Base-by-base conservation (phyloP, 2,797 vertebrate genomes). In the Enteromius paludinosus region DNA sequence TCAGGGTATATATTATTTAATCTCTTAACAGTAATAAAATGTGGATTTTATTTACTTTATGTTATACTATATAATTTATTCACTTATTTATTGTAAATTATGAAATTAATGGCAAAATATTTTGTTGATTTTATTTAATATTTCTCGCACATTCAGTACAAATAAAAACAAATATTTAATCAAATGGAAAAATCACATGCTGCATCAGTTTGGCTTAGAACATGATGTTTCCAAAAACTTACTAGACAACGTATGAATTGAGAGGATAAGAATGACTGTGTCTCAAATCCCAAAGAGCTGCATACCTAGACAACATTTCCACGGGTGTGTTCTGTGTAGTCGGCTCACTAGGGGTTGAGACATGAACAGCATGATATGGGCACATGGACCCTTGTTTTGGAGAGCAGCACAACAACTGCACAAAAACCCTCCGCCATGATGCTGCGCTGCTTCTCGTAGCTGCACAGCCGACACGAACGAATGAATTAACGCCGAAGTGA, bases 361-460 rank as follows among this genome's bases (percentile, higher is more conserved):
- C 43, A 59, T 49, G n/a, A 56, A 5, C 23, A 23, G 49, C 49
- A 17, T 20, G 25, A 49, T 14, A 43, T 30, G 35, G 52, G 65
- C 72, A 71, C 82, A 64, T 78, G 75, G 75, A 79, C 82, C 81
- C 88, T 59, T 84, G 90, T 89, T 89, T 89, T 88, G 73, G 30
- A 70, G 12, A 82, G 62, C 47, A 23, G 56, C 61, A 85, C 78
- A 75, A 86, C 86, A 65, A 33, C 62, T 38, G 47, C 30, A 79
- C 43, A 79, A 79, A 92, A 82, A 74, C 87, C 90, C 86, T 94
- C 94, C 96, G 96, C 96, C 96, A 97, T 97, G 94, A 95, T 94
- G 93, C 91, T 93, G 94, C 92, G 94, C 93, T 94, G 93, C 93
- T 93, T 92, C 90, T 91, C 93, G 90, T 94, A 94, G 95, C 92